Conservation (phyloP, 2,888 invertebrate species). For the Alloplasta piceator region DNA sequence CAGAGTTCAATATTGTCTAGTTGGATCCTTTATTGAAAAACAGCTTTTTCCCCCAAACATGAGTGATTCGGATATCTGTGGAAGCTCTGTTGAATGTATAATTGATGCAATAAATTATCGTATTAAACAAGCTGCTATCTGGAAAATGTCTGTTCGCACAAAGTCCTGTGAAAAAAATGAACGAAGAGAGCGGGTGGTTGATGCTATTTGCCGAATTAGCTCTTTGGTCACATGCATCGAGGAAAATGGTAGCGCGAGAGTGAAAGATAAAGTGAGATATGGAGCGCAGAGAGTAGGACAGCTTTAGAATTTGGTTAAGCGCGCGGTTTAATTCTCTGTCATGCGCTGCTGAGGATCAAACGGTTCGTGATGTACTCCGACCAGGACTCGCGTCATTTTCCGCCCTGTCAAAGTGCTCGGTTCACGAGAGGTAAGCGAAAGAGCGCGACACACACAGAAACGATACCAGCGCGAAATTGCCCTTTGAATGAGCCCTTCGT, state of each 20-base stretch:
- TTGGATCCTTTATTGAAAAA: too few relatives aligned
- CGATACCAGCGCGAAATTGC: too few relatives aligned
- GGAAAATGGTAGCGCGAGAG: constrained; percentile 3
- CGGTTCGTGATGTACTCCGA: constrained; percentile 24
- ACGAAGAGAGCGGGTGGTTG: not conserved
- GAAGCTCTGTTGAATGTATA: too few relatives aligned
- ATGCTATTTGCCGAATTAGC: too few relatives aligned
- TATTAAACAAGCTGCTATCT: too few relatives aligned
- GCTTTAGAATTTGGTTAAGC: constrained; percentile 55
- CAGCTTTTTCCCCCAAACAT: too few relatives aligned
- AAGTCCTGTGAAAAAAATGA: not conserved
- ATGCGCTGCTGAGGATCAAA: constrained; percentile 44
- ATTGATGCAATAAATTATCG: too few relatives aligned
- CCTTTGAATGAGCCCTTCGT: too few relatives aligned
- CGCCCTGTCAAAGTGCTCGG: not conserved
- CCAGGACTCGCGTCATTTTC: not conserved
- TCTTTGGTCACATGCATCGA: too few relatives aligned
- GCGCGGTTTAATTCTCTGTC: constrained; percentile 47
- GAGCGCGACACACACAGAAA: not conserved
- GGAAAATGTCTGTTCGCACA: too few relatives aligned
- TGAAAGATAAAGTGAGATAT: not conserved
- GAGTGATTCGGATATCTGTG: too few relatives aligned
- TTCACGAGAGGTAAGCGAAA: not conserved
- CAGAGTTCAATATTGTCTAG: too few relatives aligned
- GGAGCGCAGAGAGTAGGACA: constrained; percentile 3